A percentile compares a stretch with the other conserved stretches of the same genome.
Evolutionary conservation across 1,140 invertebrate genomes (phyloP).

Genomic region (Drosophila nikananu): DNA sequence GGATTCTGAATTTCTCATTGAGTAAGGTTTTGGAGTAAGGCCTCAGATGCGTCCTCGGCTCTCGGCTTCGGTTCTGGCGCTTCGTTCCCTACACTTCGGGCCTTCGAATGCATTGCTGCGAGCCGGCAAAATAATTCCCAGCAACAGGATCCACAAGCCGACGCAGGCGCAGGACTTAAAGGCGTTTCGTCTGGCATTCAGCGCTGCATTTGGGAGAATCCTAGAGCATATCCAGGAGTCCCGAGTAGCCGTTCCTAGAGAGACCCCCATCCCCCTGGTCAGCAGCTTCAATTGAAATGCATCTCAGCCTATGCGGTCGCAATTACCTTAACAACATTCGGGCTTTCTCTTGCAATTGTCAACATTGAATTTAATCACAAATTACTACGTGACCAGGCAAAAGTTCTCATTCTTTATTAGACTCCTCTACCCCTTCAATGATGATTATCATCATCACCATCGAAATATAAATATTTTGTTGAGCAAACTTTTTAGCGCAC

Average conservation of each 20-base stretch:
- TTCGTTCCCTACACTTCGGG: constrained; percentile 36
- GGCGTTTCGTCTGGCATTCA: constrained; percentile 52
- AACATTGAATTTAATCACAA: constrained; percentile 76
- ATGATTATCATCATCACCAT: neutral
- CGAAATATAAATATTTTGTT: constrained; percentile 39
- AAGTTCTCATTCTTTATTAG: neutral
- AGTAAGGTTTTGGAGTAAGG: constrained; percentile 70
- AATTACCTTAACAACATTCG: constrained; percentile 75
- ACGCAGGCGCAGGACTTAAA: constrained; percentile 64
- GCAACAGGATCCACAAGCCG: constrained; percentile 70
- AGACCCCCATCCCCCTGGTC: neutral
- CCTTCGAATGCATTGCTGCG: constrained; percentile 26
- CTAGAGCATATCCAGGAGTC: constrained; percentile 9
- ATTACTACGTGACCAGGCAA: constrained; percentile 58
- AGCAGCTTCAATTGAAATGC: constrained; percentile 65
- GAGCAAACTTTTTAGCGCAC: constrained; percentile 37
- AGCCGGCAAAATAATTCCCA: constrained; percentile 54
- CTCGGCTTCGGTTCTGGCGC: constrained; percentile 15
- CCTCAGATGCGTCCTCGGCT: constrained; percentile 32
- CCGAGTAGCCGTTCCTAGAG: neutral
- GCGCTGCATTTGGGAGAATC: constrained; percentile 43
- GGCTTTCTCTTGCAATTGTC: constrained; percentile 53
- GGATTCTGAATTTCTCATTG: constrained; percentile 84
- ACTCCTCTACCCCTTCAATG: neutral
- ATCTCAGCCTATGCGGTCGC: constrained; percentile 66